Evolutionary conservation across 1,140 invertebrate species (phyloP).

Genomic region (Macrostomum lignano): DNA sequence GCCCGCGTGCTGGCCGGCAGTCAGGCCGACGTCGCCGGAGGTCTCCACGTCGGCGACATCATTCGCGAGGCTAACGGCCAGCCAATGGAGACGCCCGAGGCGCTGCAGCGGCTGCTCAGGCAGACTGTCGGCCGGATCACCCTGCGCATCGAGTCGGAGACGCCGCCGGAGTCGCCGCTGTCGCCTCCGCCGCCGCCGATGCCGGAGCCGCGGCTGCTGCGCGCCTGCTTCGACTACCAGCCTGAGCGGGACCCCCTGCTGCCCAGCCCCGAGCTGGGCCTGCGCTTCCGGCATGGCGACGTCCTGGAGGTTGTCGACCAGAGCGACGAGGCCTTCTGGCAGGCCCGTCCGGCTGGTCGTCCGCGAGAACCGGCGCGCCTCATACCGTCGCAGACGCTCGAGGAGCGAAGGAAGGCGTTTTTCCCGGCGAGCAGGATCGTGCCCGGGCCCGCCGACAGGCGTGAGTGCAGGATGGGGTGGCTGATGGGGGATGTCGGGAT

Average conservation of each 20-base stretch:
- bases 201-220: not conserved
- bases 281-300: constrained; percentile 69
- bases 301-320: constrained; percentile 67
- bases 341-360: constrained; percentile 35
- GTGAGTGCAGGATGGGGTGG: too few species aligned
- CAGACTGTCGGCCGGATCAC: constrained; percentile 45
- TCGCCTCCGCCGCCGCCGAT: too few species aligned
- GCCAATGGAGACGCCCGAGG: constrained; percentile 47
- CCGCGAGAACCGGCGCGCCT: constrained; percentile 33
- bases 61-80: constrained; percentile 67
- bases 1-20: too few species aligned
- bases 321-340: constrained; percentile 93
- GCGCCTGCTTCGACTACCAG: constrained; percentile 60
- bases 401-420: constrained; percentile 77
- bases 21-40: too few species aligned
- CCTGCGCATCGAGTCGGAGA: constrained; percentile 51
- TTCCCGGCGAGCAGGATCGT: constrained; percentile 70
- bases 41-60: constrained; percentile 61
- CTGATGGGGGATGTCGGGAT: too few species aligned
- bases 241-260: constrained; percentile 58
- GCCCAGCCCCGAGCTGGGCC: constrained; percentile 70
- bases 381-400: constrained; percentile 64
- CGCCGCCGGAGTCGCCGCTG: not conserved
- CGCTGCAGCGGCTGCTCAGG: constrained; percentile 54
- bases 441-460: too few species aligned